Conservation (phyloP, 2,888 invertebrate genomes). For the Dynastes maya region DNA sequence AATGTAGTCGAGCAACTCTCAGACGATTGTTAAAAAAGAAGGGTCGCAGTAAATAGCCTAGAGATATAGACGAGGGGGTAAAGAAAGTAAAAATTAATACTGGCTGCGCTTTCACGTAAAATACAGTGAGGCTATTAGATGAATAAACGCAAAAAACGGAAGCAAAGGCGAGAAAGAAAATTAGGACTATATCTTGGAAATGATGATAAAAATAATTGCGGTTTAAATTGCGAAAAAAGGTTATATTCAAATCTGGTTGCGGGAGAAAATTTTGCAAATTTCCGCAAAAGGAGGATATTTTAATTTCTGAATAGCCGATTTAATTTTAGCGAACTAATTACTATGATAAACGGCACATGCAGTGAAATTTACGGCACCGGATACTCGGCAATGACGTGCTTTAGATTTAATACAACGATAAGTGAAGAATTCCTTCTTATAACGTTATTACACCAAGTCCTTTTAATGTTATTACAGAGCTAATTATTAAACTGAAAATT, state of each 20-base stretch:
- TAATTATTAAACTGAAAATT: too few species aligned
- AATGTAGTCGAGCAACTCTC: slow-evolving; percentile 29
- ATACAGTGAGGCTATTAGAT: slow-evolving; percentile 25
- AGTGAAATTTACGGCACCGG: too few species aligned
- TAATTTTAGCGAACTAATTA: slow-evolving; percentile 20
- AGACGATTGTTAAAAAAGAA: slow-evolving; percentile 43
- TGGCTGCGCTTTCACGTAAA: slow-evolving; percentile 37
- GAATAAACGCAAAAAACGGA: slow-evolving; percentile 41
- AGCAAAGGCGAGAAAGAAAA: slow-evolving; percentile 46
- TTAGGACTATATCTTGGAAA: slow-evolving; percentile 36
- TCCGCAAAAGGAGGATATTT: slow-evolving; percentile 22
- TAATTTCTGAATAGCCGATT: slow-evolving; percentile 26
- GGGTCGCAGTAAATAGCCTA: slow-evolving; percentile 45
- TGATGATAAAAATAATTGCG: slow-evolving; percentile 45
- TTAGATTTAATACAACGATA: background rate
- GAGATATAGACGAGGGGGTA: slow-evolving; percentile 42
- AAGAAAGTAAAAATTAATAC: slow-evolving; percentile 46
- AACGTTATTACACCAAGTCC: too few species aligned
- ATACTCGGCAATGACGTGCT: background rate
- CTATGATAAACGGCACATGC: slow-evolving; percentile 9
- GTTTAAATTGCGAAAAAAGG: slow-evolving; percentile 42
- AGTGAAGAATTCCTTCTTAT: background rate
- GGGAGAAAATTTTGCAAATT: slow-evolving; percentile 24
- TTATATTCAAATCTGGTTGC: slow-evolving; percentile 29
- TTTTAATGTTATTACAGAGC: too few species aligned